phyloP scores from a whole-genome alignment of 2,888 invertebrate species.

The Tineola bisselliella region DNA sequence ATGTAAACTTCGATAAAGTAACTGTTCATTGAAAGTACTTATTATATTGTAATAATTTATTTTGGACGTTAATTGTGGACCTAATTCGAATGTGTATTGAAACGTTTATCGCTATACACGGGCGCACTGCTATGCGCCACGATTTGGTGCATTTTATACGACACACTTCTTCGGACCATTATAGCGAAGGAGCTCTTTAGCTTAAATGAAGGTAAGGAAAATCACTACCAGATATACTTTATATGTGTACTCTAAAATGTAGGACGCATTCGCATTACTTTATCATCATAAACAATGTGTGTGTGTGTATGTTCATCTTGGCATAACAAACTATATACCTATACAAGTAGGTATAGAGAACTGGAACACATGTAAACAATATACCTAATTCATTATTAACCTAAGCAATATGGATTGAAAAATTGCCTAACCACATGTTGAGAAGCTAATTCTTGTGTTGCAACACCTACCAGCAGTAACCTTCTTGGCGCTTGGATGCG shows the following conservation, averaged over 20 bases:
- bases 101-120: constrained; percentile 65
- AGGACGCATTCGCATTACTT: too few relatives aligned
- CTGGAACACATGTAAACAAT: too few relatives aligned
- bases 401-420: not conserved
- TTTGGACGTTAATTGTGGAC: constrained; percentile 37
- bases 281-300: too few relatives aligned
- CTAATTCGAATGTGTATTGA: constrained; percentile 67
- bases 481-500: not conserved
- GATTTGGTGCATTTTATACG: constrained; percentile 77
- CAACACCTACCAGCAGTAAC: not conserved
- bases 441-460: not conserved
- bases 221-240: too few relatives aligned
- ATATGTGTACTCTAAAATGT: too few relatives aligned
- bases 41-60: not conserved
- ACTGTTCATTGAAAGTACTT: not conserved
- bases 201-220: constrained; percentile 37
- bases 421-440: constrained; percentile 2
- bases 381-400: not conserved
- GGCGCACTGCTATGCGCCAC: constrained; percentile 81
- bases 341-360: too few relatives aligned
- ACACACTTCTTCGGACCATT: constrained; percentile 82
- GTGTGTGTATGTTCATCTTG: too few relatives aligned
- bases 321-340: too few relatives aligned
- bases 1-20: not conserved
- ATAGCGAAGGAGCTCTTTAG: constrained; percentile 73